Evolutionary conservation across 1,140 invertebrate genomes (phyloP).

Genomic region (Papilio polyxenes): DNA sequence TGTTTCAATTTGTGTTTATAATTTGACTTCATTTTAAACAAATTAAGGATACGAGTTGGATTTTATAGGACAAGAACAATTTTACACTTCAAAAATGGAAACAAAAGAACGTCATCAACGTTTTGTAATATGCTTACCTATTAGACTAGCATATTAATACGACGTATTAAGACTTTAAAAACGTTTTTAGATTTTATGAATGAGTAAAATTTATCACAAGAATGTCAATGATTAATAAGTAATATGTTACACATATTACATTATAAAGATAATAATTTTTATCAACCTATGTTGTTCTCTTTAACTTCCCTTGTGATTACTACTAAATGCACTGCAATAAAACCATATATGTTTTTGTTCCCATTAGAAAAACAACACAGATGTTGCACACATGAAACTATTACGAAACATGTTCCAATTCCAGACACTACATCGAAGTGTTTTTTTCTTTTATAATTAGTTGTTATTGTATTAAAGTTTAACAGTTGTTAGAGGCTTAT

Average conservation of each 20-base stretch:
- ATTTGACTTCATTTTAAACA: neutral
- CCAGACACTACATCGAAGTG: neutral
- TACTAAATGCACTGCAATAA: neutral
- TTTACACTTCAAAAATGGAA: too few species aligned
- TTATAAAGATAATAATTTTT: too few species aligned
- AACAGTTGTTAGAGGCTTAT: neutral
- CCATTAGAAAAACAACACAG: conserved; percentile 7
- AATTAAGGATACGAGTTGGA: neutral
- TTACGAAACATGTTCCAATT: neutral
- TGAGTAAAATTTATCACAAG: too few species aligned
- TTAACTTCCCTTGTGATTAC: neutral
- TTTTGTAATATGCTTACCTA: too few species aligned
- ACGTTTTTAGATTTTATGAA: too few species aligned
- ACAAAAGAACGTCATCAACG: too few species aligned
- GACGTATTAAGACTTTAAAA: too few species aligned
- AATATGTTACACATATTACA: too few species aligned
- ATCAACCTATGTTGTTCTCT: neutral
- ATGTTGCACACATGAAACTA: neutral
- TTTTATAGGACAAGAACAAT: too few species aligned
- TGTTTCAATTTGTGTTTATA: neutral
- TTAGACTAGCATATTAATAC: too few species aligned
- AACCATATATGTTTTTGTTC: neutral
- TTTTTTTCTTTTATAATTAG: neutral
- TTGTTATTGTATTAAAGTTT: neutral
- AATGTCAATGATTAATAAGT: too few species aligned